Evolutionary conservation across 2,113 vertebrate genomes (phyloP), one percentile per base, ranked within the genome.

Genomic region (Cygnus buccinator): DNA sequence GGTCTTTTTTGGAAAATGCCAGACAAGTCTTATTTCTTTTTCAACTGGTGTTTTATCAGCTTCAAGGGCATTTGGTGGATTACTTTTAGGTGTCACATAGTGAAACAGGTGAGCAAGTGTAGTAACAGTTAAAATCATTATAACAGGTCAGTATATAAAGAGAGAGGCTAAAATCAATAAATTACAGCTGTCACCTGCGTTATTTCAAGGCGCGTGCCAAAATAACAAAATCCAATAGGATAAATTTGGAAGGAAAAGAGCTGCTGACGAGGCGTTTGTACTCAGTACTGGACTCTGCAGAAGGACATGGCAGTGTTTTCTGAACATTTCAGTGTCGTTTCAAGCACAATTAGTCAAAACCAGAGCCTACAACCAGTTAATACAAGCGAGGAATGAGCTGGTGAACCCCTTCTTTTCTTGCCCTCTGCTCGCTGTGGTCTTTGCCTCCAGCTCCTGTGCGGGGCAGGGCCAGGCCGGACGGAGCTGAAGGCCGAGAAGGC

Each of bases 381-480:
- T 73, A 65, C 66, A 87, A 95, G 77, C 28, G 76, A 94, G 57
- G 94, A 95, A 86, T 72, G 83, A 84, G 86, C 52, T 4, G 0
- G 68, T 89, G 92, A 94, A 88, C 92, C 83, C 39, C 96, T 96
- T 81, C 78, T 95, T 86, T 88, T 80, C 81, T 85, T 84, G 66
- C 91, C 90, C 75, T 84, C 73, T 94, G 77, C 89, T 94, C 94
- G 91, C 81, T 91, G 65, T 77, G 89, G 93, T 87, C 83, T 89
- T 94, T 90, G 88, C 90, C 92, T 93, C 48, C 70, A 96, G 83
- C 68, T 93, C 81, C 75, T 96, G 94, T 94, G 88, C 66, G 23
- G 96, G 94, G 96, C 88, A 94, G 83, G 90, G 92, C 79, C 70
- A 61, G 63, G 46, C 90, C 48, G 7, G 48, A 23, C 11, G 20